These are phyloP conservation scores for Syngnathus floridae DNA, from an alignment of 2,113 vertebrate species.

Conservation along the genomic window DNA sequence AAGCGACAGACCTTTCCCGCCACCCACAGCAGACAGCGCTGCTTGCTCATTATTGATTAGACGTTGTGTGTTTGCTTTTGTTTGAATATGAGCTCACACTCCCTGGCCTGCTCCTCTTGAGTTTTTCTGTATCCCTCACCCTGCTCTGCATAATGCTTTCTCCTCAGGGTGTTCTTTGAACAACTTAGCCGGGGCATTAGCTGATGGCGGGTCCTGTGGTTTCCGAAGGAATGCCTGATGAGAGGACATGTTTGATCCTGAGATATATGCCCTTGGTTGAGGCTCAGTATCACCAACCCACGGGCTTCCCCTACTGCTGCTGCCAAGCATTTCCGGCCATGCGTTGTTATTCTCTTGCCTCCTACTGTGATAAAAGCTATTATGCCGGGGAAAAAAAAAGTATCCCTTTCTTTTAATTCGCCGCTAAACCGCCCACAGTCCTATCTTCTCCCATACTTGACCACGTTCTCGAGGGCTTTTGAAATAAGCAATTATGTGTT, in stretches of 20 bases:
- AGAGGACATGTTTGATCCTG: slow-evolving; percentile 64
- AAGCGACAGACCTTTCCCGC: slow-evolving; percentile 33
- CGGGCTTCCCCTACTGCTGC: slow-evolving; percentile 31
- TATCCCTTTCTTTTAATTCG: slow-evolving; percentile 29
- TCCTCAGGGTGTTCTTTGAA: slow-evolving; percentile 53
- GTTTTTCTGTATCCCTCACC: slow-evolving; percentile 30
- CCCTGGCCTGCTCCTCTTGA: slow-evolving; percentile 29
- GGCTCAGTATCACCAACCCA: slow-evolving; percentile 38
- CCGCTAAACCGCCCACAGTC: slow-evolving; percentile 34
- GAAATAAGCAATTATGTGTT: slow-evolving; percentile 12
- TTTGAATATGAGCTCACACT: slow-evolving; percentile 51
- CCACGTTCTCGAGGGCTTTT: slow-evolving; percentile 1
- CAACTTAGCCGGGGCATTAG: slow-evolving; percentile 64
- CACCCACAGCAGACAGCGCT: slow-evolving; percentile 38
- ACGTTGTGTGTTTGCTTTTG: slow-evolving; percentile 57
- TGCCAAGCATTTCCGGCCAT: slow-evolving; percentile 45
- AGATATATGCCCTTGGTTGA: slow-evolving; percentile 63
- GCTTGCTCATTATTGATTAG: slow-evolving; percentile 58
- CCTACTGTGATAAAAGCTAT: slow-evolving; percentile 64
- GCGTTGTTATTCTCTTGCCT: slow-evolving; percentile 50
- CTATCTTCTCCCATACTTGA: slow-evolving; percentile 17
- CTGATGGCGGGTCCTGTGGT: slow-evolving; percentile 40
- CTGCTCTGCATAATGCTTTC: slow-evolving; percentile 42
- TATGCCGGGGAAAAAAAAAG: slow-evolving; percentile 39
- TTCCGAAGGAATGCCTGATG: slow-evolving; percentile 54